Conservation (phyloP, 2,797 vertebrate genomes). For the Acanthurus leucopareius region DNA sequence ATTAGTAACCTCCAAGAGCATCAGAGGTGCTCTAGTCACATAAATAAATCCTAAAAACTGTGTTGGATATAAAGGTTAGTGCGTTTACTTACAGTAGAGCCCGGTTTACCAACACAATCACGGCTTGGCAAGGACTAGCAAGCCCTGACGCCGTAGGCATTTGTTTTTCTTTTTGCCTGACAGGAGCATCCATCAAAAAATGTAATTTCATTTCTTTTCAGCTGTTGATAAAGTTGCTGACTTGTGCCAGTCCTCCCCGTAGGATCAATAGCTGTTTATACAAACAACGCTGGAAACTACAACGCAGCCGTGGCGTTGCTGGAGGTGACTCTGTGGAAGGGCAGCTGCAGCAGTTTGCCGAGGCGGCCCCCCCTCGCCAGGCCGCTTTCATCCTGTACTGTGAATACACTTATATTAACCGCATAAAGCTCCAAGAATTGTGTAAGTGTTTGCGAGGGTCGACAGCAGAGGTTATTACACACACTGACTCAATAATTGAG, state of each 20-base stretch:
- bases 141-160: constrained; percentile 71
- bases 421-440: constrained; percentile 58
- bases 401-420: constrained; percentile 56
- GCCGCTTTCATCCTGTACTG: constrained; percentile 25
- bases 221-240: constrained; percentile 88
- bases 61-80: constrained; percentile 44
- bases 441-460: constrained; percentile 6
- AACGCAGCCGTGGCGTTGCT: constrained; percentile 59
- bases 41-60: constrained; percentile 63
- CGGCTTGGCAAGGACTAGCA: constrained; percentile 35
- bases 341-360: constrained; percentile 50
- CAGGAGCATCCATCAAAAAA: constrained; percentile 88
- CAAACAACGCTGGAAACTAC: constrained; percentile 77
- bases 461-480: constrained; percentile 55
- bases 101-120: constrained; percentile 53
- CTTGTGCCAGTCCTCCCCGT: constrained; percentile 81
- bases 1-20: constrained; percentile 70
- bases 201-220: constrained; percentile 85
- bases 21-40: constrained; percentile 50
- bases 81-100: constrained; percentile 57
- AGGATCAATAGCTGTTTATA: constrained; percentile 87
- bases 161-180: constrained; percentile 78
- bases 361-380: constrained; percentile 19
- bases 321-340: constrained; percentile 80
- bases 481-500: constrained; percentile 38